phyloP scores from a whole-genome alignment of 1,140 invertebrate genomes.

The Arctopsyche grandis region DNA sequence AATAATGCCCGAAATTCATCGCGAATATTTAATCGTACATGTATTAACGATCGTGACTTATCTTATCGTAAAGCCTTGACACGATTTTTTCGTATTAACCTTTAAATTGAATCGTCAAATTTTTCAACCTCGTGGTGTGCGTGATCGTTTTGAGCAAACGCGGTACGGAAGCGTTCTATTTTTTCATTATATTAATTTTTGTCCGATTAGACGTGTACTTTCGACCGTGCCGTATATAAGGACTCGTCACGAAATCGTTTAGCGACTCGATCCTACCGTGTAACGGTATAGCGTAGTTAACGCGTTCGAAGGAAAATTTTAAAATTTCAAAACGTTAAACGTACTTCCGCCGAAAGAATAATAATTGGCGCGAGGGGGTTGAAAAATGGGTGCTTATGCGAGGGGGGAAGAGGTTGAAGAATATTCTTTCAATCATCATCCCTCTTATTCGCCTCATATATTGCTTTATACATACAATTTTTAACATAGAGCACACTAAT shows the following conservation, averaged over 20 bases:
- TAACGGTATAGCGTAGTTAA: slow-evolving; percentile 25
- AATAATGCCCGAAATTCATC: slow-evolving; percentile 5
- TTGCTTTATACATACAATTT: too few relatives aligned
- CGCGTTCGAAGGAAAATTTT: slow-evolving; percentile 34
- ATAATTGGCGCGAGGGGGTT: slow-evolving; percentile 38
- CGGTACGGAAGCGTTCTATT: too few relatives aligned
- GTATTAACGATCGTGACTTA: too few relatives aligned
- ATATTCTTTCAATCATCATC: neutral
- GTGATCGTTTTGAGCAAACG: neutral
- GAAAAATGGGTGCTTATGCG: slow-evolving; percentile 10
- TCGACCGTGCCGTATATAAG: slow-evolving; percentile 30
- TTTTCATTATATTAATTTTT: too few relatives aligned
- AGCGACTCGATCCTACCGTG: slow-evolving; percentile 38
- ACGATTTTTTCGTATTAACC: neutral
- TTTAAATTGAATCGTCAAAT: neutral
- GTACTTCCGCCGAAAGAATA: slow-evolving; percentile 47
- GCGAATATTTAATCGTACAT: neutral
- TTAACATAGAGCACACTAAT: too few relatives aligned
- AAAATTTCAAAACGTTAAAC: slow-evolving; percentile 50
- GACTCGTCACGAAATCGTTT: slow-evolving; percentile 43
- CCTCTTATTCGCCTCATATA: too few relatives aligned
- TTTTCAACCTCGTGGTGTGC: slow-evolving; percentile 4
- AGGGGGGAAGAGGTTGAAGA: slow-evolving; percentile 29
- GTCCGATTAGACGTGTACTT: slow-evolving; percentile 27
- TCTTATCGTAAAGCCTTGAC: neutral